Base-by-base conservation (phyloP, 92 coral and sea anemone genomes). In the Metridium senile region DNA sequence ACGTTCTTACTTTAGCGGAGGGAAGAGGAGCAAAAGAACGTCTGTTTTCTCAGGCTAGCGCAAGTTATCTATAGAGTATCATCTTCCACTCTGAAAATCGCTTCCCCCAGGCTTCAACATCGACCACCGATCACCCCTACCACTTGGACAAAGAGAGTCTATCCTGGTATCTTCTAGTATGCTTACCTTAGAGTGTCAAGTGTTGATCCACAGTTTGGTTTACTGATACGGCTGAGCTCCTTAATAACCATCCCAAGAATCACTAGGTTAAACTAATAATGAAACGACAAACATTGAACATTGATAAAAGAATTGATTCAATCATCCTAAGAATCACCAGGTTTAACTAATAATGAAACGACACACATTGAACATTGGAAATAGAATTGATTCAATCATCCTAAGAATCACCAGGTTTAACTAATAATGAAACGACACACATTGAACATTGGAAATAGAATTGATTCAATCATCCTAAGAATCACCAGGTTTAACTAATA, bases 241-340 rank as follows among this genome's bases (percentile, higher is more conserved):
- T 73, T 73, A 0, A 58, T 32, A 21, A 73, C 78, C 66, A 73
- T 35, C 6, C 66, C 78, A 58, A 73, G 78, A 9, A 73, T 62
- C 46, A 73, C 54, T 6, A 73, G 64, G 33, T 73, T 73, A 11
- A 43, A 28, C 78, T 73, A 18, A 63, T 1, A 63, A 63, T n/a
- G n/a, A n/a, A n/a, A n/a, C n/a, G 2, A 23, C n/a, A 18, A 53
- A 53, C 16, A 13, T 53, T 4, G n/a, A 53, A 2, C 16, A 4
- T 6, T 53, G n/a, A 4, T 6, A 13, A 18, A 2, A 53, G 59
- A 53, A 6, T 17, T 45, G 52, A 58, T 26, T 9, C 65, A 21
- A 73, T 67, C 66, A 73, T 35, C 6, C 66, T 67, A 58, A 73
- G 78, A 9, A 73, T 62, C 46, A 73, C 54, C 16, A 73, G 64